Base-by-base conservation (phyloP, 2,888 invertebrate genomes). In the Campopleginae sp. region DNA sequence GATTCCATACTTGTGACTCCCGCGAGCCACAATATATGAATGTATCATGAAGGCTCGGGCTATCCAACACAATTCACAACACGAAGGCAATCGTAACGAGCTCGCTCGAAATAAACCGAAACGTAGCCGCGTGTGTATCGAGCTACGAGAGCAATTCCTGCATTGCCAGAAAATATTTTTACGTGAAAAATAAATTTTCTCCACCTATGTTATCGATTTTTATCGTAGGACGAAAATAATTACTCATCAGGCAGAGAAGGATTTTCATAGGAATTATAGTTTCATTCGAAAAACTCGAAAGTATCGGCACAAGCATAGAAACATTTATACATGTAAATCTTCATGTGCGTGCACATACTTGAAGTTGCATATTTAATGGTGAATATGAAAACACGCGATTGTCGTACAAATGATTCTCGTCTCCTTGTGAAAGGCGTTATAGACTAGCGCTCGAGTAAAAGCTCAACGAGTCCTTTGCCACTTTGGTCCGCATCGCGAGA, bases 321-420 rank as follows among this genome's bases (percentile, higher is more conserved):
- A 70, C 10, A 48, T 19, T 33, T 6, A 38, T 46, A 31, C 23
- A 5, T 27, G 27, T 58, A 10, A 1, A 51, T 14, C n/a, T 5
- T 14, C 6, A 63, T 27, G 31, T 14, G 12, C 14, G 14, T 33
- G 31, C 74, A 70, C n/a, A 23, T 70, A 14, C 4, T 48, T 6
- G n/a, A 19, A 23, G 14, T 8, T 33, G 23, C 4, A 72, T 27
- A 23, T 27, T 27, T 17, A 27, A 17, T 23, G 42, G 72, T 42
- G 27, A 23, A 17, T 27, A 58, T 17, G 51, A 58, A 58, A 58
- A 76, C 70, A 48, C 76, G 58, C 71, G 72, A 84, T 84, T 66
- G 76, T 80, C 80, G 75, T 70, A 72, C 65, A 77, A 77, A 77
- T 66, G 80, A 81, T 74, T 78, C 68, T 75, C 76, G 77, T 66